Percentiles rank a stretch among this genome's conserved stretches.
Evolutionary conservation across 2,113 vertebrate genomes (phyloP).

Genomic region (Scopus umbretta): DNA sequence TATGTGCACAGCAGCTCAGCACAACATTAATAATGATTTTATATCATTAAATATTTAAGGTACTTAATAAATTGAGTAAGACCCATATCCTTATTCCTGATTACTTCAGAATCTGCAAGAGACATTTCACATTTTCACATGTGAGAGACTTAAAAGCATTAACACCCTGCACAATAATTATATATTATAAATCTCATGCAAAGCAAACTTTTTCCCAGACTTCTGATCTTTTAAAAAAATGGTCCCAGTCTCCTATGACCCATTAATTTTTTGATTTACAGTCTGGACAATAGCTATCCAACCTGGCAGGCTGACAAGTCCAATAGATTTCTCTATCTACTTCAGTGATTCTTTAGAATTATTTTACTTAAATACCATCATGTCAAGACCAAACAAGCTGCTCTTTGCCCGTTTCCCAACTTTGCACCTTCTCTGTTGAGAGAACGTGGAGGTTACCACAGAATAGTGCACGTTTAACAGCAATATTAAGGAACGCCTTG

Average conservation of each 20-base stretch:
- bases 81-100: background rate
- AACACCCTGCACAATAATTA: background rate
- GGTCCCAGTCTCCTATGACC: background rate
- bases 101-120: background rate
- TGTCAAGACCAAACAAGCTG: background rate
- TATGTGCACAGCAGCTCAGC: background rate
- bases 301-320: background rate
- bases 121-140: background rate
- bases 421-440: background rate
- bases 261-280: background rate
- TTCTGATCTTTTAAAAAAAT: background rate
- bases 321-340: background rate
- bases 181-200: background rate
- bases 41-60: background rate
- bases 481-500: background rate
- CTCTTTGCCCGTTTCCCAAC: background rate
- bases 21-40: background rate
- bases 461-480: background rate
- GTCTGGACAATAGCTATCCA: background rate
- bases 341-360: background rate
- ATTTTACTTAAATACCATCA: background rate
- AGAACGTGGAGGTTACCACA: background rate
- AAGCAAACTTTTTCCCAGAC: background rate
- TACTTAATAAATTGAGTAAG: background rate
- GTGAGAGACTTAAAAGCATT: background rate